These are phyloP conservation scores for Plebejus melissa DNA, from an alignment of 2,888 invertebrate genomes.

Conservation along the genomic window DNA sequence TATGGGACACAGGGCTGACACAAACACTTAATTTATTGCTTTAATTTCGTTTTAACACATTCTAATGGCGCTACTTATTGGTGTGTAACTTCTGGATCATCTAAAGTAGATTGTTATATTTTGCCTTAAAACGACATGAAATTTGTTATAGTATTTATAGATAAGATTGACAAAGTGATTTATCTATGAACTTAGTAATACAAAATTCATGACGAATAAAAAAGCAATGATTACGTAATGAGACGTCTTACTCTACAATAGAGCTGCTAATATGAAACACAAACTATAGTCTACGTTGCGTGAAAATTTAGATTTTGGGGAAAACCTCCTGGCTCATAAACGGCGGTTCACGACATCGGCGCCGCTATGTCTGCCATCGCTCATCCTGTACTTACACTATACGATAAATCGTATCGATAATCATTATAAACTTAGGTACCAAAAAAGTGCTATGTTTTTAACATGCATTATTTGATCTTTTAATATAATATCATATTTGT, in stretches of 20 bases:
- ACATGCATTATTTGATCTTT: not conserved
- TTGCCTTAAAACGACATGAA: not conserved
- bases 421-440: not conserved
- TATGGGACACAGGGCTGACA: constrained; percentile 11
- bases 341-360: constrained; percentile 39
- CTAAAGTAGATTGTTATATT: not conserved
- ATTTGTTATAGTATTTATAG: not conserved
- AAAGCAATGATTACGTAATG: not conserved
- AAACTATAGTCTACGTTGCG: not conserved
- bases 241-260: not conserved
- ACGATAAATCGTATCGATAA: constrained; percentile 36
- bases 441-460: not conserved
- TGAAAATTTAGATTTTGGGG: not conserved
- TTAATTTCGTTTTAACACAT: not conserved
- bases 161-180: not conserved
- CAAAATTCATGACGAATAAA: not conserved
- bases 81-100: not conserved
- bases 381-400: constrained; percentile 39
- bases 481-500: not conserved
- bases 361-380: constrained; percentile 49
- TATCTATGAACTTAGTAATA: not conserved
- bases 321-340: constrained; percentile 2
- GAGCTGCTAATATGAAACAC: not conserved
- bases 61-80: not conserved
- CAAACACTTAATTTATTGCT: not conserved